Base-by-base conservation (phyloP, 2,797 vertebrate genomes). In the Sardinella longiceps region DNA sequence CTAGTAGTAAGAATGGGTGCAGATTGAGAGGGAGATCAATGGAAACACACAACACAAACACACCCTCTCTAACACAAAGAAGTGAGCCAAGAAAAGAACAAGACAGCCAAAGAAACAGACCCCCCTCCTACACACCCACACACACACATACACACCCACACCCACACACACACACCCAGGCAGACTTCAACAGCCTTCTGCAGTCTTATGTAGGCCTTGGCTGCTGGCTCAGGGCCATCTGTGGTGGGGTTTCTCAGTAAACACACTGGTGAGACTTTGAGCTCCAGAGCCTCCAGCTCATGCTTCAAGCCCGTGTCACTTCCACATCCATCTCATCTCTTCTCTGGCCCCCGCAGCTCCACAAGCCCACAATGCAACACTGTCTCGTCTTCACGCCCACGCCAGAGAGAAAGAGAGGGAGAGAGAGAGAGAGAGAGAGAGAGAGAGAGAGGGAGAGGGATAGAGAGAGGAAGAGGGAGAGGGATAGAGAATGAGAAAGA, bases 181-280 rank as follows among this genome's bases (percentile, higher is more conserved):
- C 15, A 63, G 20, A 45, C 63, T 56, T 63, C 53, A 43, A 25
- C 12, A 23, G 58, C 37, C 56, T 37, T 28, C 39, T 23, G 6
- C 56, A 39, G 56, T 39, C 37, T 46, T 25, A 28, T 45, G 37
- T 77, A 80, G 60, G 63, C 82, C 84, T 85, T n/a, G 51, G 81
- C 46, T 33, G 45, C 43, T 85, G 84, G 60, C 83, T 48, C 33
- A 80, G 30, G 80, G 85, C 86, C 86, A 88, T 20, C 7, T 70
- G 45, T 63, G 37, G 66, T 48, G 46, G 51, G 28, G 30, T 83
- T 18, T 51, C 33, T 70, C 50, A 74, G 63, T 33, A 84, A 80
- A 84, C 60, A 82, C 56, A 83, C 37, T 48, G 37, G 30, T 53
- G 30, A 39, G 56, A 81, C 23, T 25, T 30, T 53, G 14, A 18